Base-by-base conservation (phyloP, 1,140 invertebrate genomes). In the Hypothenemus hampei region DNA sequence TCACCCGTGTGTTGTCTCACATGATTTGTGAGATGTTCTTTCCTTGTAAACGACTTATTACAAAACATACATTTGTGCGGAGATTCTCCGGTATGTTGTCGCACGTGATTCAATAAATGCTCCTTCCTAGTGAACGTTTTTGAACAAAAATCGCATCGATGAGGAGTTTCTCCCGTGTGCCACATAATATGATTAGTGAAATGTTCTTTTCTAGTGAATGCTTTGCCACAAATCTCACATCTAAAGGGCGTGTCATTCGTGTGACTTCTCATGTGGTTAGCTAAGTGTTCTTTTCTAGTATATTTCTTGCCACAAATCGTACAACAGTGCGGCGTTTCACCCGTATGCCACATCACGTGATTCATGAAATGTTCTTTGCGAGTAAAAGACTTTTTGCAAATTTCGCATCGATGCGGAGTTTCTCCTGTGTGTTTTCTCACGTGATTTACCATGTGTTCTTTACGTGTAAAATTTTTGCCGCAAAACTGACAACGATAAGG, bases 121-220 rank as follows among this genome's bases (percentile, higher is more conserved):
- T 89, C 86, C 72, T 89, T 89, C 59, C 86, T 76, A 5, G 86
- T 89, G 72, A 89, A 89, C 16, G 86, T 86, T 72, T 89, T 89
- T 26, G 86, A 85, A 69, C 86, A 89, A 69, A 87, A 89, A 71
- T 87, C 85, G 68, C 87, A 89, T 36, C 85, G 81, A 72, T 89
- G 86, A n/a, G 86, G 87, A 37, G 89, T 90, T 72, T 92, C 89
- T 54, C 90, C 88, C 58, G 86, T 88, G 69, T 89, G 86, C 83
- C 86, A 88, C 78, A 88, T 80, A 71, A 88, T 86, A 76, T 89
- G 86, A 77, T 88, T 88, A 79, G 84, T 87, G 75, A 88, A 86
- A 71, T 88, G 86, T 75, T 88, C 86, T 75, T 87, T 87, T 67
- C 87, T 80, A 41, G 87, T 90, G 72, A 93, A 93, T 33, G 85